Base-by-base conservation (phyloP, 2,113 vertebrate genomes). In the Ophthalmolycus amberensis region DNA sequence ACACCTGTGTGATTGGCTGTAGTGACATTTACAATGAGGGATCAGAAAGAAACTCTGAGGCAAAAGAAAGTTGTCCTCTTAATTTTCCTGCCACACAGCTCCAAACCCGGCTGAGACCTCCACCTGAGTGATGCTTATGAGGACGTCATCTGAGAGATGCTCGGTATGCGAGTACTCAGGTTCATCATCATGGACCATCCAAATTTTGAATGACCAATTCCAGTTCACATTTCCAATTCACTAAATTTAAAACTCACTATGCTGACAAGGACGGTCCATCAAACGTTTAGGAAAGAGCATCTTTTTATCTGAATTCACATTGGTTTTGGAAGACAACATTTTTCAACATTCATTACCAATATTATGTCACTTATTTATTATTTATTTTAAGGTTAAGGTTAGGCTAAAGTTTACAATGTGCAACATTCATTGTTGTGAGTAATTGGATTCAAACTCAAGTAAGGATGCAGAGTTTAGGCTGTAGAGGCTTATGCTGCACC, bases 371-470 rank as follows among this genome's bases (percentile, higher is more conserved):
- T 46, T 29, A 46, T 46, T 46, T 48, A 32, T 32, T 22, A 67
- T 18, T 22, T 44, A 40, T 42, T 66, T 44, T 44, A 44, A 9
- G 8, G 14, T 67, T 68, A 48, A 16, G 20, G 34, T 56, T 22
- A 44, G 27, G 16, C 6, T 8, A 6, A 37, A 15, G 32, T 2
- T 14, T 32, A 12, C 16, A 70, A 22, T 37, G 48, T 54, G 46
- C 9, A 40, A 1, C 22, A 58, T 14, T 16, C 25, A 38, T 58
- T 58, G 12, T 52, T 5, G 25, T 60, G 40, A 73, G 37, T 72
- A 42, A 72, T 58, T 59, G 52, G 38, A 63, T 50, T 40, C 11
- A 63, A 37, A 63, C 42, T 74, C 40, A 73, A 29, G 5, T 18
- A n/a, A 18, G 16, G n/a, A 71, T 22, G 50, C 67, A 27, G 25